Evolutionary conservation across 37 sponge, comb jelly and placozoan species (phyloP).

Genomic region (Chondrosia reniformis): DNA sequence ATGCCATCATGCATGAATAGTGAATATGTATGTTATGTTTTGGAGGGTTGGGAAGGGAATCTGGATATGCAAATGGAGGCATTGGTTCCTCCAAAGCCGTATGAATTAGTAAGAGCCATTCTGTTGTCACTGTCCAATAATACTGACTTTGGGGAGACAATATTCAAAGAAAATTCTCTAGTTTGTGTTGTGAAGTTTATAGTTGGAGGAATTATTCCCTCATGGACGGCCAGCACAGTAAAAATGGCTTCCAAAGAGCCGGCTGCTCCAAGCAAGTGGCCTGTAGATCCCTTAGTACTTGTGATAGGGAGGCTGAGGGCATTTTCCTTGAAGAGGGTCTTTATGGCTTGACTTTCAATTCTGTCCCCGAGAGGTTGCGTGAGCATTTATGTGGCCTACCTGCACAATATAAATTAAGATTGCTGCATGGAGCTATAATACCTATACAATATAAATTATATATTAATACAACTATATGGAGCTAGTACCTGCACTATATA

Average conservation of each 20-base stretch:
- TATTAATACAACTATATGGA: too few species aligned
- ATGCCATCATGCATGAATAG: neutral
- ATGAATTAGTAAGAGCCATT: slow-evolving; percentile 89
- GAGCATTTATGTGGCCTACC: slow-evolving; percentile 83
- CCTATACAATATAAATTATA: too few species aligned
- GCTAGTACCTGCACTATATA: too few species aligned
- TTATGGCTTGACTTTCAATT: slow-evolving; percentile 59
- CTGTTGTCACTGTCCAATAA: slow-evolving; percentile 38
- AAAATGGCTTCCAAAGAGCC: slow-evolving; percentile 88
- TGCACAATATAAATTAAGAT: too few species aligned
- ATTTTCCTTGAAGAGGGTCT: slow-evolving; percentile 48
- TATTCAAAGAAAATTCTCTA: slow-evolving; percentile 70
- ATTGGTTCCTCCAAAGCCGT: slow-evolving; percentile 99
- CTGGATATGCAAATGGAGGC: slow-evolving; percentile 59
- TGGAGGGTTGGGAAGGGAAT: neutral
- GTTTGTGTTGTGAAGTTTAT: slow-evolving; percentile 55
- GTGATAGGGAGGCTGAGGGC: slow-evolving; percentile 53
- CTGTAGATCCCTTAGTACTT: slow-evolving; percentile 74
- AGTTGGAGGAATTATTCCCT: slow-evolving; percentile 79
- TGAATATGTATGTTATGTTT: neutral
- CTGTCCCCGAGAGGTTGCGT: slow-evolving; percentile 93
- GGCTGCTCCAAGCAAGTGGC: slow-evolving; percentile 84
- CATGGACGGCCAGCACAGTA: slow-evolving; percentile 50
- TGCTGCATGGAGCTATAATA: too few species aligned
- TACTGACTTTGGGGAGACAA: slow-evolving; percentile 19